Percentiles rank a stretch among this genome's conserved stretches.
phyloP scores from a whole-genome alignment of 2,888 invertebrate genomes.

The Drosophila acutilabella region DNA sequence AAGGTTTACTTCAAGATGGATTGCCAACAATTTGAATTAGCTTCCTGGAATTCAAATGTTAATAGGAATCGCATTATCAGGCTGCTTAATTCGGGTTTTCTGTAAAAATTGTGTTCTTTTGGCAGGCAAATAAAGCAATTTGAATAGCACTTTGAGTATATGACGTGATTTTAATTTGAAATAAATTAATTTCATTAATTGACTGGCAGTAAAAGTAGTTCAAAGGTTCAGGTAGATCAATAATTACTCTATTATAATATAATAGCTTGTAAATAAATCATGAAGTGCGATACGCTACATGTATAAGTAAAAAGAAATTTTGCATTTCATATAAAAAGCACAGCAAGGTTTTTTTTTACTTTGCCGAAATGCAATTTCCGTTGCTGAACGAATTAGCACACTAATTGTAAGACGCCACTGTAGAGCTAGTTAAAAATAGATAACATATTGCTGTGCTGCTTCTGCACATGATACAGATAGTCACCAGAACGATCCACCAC shows the following conservation, averaged over 20 bases:
- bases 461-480: no score
- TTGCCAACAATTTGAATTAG: conserved; percentile 25
- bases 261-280: no score
- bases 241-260: background rate
- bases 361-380: no score
- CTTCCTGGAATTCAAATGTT: conserved; percentile 32
- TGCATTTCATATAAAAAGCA: no score
- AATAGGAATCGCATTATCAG: conserved; percentile 26
- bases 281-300: no score
- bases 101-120: background rate
- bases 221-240: background rate
- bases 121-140: background rate
- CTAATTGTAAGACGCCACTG: no score
- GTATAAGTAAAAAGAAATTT: no score
- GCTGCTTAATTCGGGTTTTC: conserved; percentile 3
- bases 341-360: no score
- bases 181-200: background rate
- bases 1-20: conserved; percentile 26
- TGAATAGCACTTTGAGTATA: background rate
- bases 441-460: no score
- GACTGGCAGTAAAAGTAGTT: background rate
- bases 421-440: no score
- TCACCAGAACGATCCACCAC: no score
- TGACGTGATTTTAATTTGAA: background rate
- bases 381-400: no score